Percentiles rank a stretch among this genome's conserved stretches.
Evolutionary conservation across 2,888 invertebrate species (phyloP).

Genomic region (Orthosia incerta): DNA sequence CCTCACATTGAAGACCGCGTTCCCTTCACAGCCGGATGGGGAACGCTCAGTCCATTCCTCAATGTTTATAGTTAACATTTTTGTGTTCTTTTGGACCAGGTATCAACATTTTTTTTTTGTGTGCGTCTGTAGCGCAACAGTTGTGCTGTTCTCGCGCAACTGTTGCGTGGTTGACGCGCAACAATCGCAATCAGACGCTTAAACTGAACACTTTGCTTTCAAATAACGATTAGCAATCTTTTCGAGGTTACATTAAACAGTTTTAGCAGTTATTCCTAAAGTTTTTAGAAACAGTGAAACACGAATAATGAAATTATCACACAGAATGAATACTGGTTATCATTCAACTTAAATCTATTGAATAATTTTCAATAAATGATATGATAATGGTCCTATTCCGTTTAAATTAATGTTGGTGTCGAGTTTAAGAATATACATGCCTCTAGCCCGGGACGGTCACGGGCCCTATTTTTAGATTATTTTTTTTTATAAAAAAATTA

Average conservation of each 20-base stretch:
- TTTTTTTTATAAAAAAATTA: background rate
- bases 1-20: no score
- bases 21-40: no score
- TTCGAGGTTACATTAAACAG: background rate
- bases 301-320: conserved; percentile 42
- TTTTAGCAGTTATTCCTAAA: background rate
- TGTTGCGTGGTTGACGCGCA: background rate
- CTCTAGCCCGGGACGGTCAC: background rate
- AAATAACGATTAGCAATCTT: background rate
- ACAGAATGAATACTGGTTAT: conserved; percentile 62
- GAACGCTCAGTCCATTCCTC: no score
- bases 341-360: conserved; percentile 60
- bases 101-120: background rate
- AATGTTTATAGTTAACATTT: no score
- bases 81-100: background rate
- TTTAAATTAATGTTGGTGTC: conserved; percentile 17
- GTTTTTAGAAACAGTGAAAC: conserved; percentile 30
- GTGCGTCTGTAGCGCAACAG: background rate
- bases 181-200: background rate
- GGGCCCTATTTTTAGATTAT: background rate
- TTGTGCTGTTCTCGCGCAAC: background rate
- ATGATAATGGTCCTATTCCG: conserved; percentile 51
- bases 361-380: conserved; percentile 48
- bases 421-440: conserved; percentile 7
- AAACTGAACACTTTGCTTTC: background rate